Evolutionary conservation across 2,113 vertebrate species (phyloP).

Genomic region (Formicarius rufipectus): DNA sequence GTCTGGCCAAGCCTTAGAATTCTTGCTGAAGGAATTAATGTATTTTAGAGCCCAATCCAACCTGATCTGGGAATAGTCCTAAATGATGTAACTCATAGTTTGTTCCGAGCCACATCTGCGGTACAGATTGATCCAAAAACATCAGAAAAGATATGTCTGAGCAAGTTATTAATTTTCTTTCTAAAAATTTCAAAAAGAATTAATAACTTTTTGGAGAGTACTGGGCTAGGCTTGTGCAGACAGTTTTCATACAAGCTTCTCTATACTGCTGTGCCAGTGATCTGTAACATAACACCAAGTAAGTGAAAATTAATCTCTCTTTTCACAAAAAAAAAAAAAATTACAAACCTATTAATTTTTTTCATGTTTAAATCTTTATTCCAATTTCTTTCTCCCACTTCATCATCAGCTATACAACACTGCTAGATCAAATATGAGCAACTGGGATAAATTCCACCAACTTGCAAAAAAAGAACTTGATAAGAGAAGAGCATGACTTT

Average conservation of each 20-base stretch:
- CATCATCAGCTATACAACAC: not conserved
- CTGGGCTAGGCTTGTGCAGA: slow-evolving; percentile 26
- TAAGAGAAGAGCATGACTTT: not conserved
- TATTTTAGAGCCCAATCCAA: not conserved
- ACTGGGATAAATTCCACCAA: not conserved
- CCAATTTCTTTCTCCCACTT: not conserved
- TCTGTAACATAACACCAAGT: slow-evolving; percentile 19
- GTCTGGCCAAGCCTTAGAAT: not conserved
- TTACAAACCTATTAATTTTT: not conserved
- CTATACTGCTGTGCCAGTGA: not conserved
- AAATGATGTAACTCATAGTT: not conserved
- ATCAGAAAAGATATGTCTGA: slow-evolving; percentile 45
- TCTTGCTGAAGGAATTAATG: slow-evolving; percentile 1
- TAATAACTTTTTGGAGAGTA: slow-evolving; percentile 20
- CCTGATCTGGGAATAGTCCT: slow-evolving; percentile 29
- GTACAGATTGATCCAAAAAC: slow-evolving; percentile 22
- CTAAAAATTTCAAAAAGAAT: slow-evolving; percentile 20
- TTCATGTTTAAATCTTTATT: not conserved
- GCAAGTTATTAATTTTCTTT: not conserved
- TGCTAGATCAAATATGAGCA: not conserved
- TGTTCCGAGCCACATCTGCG: slow-evolving; percentile 23
- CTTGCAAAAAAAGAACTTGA: not conserved
- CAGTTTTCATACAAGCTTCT: slow-evolving; percentile 17
- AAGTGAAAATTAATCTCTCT: not conserved
- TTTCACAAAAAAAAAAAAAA: not conserved